phyloP scores from a whole-genome alignment of 2,888 invertebrate genomes.

The Thysanoteuthis rhombus region DNA sequence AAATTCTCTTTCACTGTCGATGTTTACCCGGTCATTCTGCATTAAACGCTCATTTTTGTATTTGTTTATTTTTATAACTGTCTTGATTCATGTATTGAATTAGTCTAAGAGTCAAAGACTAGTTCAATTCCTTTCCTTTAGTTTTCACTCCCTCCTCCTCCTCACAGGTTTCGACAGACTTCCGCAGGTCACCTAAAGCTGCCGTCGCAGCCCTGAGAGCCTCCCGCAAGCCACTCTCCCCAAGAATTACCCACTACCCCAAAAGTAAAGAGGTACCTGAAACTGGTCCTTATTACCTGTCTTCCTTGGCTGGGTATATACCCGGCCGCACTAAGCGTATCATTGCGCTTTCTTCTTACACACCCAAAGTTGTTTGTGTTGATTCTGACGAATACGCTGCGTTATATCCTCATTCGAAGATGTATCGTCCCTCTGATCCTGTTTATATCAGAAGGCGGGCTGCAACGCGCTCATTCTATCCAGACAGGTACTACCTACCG shows the following conservation, averaged over 20 bases:
- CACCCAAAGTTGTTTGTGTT: neutral
- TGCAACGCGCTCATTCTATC: neutral
- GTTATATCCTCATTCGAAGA: neutral
- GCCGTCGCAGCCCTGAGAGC: conserved; percentile 1
- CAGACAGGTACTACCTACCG: neutral
- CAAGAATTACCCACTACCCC: neutral
- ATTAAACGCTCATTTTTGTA: neutral
- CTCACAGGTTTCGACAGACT: conserved; percentile 20
- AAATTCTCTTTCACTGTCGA: neutral
- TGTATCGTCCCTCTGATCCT: neutral
- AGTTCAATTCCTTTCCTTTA: neutral
- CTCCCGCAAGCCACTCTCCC: neutral
- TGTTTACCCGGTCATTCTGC: neutral
- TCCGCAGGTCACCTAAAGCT: neutral
- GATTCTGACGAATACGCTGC: neutral
- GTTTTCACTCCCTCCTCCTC: conserved; percentile 2
- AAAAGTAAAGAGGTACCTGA: conserved; percentile 19
- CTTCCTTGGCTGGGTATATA: neutral
- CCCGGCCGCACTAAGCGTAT: neutral
- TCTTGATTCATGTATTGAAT: neutral
- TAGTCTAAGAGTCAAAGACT: neutral
- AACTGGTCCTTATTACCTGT: conserved; percentile 16
- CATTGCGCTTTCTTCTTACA: neutral
- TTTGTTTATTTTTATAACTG: neutral
- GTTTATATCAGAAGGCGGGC: neutral